Conservation (phyloP, 2,797 vertebrate species). For the Propithecus deckenii region DNA sequence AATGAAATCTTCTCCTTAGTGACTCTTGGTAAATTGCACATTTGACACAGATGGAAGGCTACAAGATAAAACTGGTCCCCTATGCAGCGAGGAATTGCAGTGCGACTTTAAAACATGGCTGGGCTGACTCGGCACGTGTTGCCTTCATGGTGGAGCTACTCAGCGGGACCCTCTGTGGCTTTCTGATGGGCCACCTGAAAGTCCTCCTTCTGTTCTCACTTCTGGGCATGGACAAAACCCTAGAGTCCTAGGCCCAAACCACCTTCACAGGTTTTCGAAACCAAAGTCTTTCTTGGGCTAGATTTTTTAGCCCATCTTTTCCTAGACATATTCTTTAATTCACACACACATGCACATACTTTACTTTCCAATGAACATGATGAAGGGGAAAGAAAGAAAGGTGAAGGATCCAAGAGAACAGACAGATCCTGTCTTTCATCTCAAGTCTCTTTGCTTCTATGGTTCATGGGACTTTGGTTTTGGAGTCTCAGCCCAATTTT, state of each 20-base stretch:
- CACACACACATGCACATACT: slow-evolving; percentile 65
- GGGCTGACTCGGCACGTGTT: not conserved
- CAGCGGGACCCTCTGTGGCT: not conserved
- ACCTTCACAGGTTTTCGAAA: slow-evolving; percentile 48
- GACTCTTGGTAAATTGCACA: not conserved
- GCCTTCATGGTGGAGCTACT: slow-evolving; percentile 8
- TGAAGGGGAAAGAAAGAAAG: slow-evolving; percentile 76
- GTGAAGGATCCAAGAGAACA: slow-evolving; percentile 69
- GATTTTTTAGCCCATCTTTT: slow-evolving; percentile 57
- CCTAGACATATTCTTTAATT: slow-evolving; percentile 71
- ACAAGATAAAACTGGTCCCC: not conserved
- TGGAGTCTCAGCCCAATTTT: slow-evolving; percentile 84
- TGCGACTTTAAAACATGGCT: not conserved
- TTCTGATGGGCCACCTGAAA: not conserved
- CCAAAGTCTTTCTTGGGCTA: slow-evolving; percentile 71
- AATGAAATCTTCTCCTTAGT: not conserved
- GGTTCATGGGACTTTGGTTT: slow-evolving; percentile 85
- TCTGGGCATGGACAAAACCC: not conserved
- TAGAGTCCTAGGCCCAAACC: slow-evolving; percentile 18
- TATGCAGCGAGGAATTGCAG: accelerated
- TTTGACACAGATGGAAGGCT: not conserved
- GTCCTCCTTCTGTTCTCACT: not conserved
- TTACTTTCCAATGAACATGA: slow-evolving; percentile 69
- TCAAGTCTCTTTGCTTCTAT: slow-evolving; percentile 79
- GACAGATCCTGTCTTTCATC: slow-evolving; percentile 75